phyloP scores from a whole-genome alignment of 35 echinoderm and acorn worm species.

The Stichopus chloronotus region DNA sequence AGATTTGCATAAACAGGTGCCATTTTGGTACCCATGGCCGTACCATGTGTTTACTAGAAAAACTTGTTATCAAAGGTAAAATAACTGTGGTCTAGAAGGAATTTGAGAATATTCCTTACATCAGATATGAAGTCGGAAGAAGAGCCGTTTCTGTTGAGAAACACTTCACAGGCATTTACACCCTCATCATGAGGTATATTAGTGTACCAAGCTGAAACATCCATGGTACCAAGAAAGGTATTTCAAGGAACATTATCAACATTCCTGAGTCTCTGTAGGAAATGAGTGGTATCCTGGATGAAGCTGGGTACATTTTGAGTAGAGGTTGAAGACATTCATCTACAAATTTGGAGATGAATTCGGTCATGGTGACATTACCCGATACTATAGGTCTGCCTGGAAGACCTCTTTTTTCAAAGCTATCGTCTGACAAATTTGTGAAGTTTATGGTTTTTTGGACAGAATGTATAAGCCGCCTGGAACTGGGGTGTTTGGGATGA shows the following conservation, averaged over 20 bases:
- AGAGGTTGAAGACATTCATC: not conserved
- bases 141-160: not conserved
- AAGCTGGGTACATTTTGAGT: not conserved
- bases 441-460: not conserved
- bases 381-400: not conserved
- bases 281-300: conserved; percentile 39
- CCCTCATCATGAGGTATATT: conserved; percentile 47
- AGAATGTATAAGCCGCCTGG: not conserved
- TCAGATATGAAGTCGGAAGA: not conserved
- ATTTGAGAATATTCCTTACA: not conserved
- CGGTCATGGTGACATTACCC: not conserved
- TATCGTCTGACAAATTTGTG: not conserved
- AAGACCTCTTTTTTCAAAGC: not conserved
- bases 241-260: not conserved
- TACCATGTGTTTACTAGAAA: not conserved
- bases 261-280: not conserved
- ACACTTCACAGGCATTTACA: not conserved
- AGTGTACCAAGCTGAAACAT: conserved; percentile 33
- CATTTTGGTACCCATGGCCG: no score
- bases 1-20: conserved; percentile 25
- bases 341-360: not conserved
- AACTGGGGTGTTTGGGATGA: not conserved
- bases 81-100: conserved; percentile 38
- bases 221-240: conserved; percentile 28
- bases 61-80: conserved; percentile 11